Percentiles rank a stretch among this genome's conserved stretches.
Conservation (phyloP, 1,140 invertebrate species). For the Phthorimaea operculella region DNA sequence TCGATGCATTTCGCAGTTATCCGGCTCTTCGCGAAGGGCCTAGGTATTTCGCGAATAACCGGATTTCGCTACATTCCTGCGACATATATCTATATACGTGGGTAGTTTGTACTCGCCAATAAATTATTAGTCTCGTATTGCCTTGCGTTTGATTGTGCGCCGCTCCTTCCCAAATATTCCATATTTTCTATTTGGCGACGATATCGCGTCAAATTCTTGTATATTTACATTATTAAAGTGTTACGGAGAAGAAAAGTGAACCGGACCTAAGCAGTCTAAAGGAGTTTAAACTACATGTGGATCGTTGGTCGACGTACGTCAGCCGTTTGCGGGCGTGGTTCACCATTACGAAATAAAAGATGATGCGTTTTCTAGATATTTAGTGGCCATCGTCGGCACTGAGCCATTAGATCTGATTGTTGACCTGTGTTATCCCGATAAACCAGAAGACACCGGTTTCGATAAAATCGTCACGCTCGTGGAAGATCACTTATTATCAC, state of each 20-base stretch:
- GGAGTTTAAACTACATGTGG: conserved; percentile 1
- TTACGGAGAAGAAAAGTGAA: neutral
- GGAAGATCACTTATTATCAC: conserved; percentile 9
- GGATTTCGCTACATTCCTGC: too few relatives aligned
- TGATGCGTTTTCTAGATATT: neutral
- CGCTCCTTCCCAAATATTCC: too few relatives aligned
- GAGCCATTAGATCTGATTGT: conserved; percentile 7
- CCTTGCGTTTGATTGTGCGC: too few relatives aligned
- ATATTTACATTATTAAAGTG: neutral
- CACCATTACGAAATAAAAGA: neutral
- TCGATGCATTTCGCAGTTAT: too few relatives aligned
- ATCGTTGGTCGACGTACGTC: conserved; percentile 3
- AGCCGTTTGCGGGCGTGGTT: conserved; percentile 1
- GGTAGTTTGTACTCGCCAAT: too few relatives aligned
- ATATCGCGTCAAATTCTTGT: neutral
- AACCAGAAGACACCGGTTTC: neutral
- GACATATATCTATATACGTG: too few relatives aligned
- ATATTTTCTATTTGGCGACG: neutral
- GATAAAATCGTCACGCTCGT: conserved; percentile 6
- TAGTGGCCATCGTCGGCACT: conserved; percentile 6
- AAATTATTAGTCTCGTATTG: too few relatives aligned
- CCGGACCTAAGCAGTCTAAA: neutral
- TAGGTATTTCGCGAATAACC: too few relatives aligned
- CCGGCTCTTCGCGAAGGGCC: too few relatives aligned
- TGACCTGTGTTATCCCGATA: conserved; percentile 6